Base-by-base conservation (phyloP, 1,140 invertebrate genomes). In the Trissolcus basalis region DNA sequence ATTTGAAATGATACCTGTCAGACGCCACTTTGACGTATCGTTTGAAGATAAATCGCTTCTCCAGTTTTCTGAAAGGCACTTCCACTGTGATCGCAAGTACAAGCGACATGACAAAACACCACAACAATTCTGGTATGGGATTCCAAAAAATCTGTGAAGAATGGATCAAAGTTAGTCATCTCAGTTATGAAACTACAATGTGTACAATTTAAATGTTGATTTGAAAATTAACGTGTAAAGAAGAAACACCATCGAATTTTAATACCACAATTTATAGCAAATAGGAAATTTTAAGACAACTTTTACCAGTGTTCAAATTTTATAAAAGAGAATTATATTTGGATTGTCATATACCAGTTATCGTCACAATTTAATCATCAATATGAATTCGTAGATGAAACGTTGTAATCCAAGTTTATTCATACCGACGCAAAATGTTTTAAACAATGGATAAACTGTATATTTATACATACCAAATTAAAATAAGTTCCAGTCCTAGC, bases 41-140 rank as follows among this genome's bases (percentile, higher is more conserved):
- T 55, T 76, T 80, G 13, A 61, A 68, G 32, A 85, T 63, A 9
- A 85, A 79, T 32, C 63, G 19, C 56, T 82, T 84, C 48, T 82
- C 82, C 8, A 85, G 48, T 60, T 72, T 84, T 72, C 82, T 79
- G 9, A 84, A 82, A 12, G 83, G 84, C 39, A 81, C 78, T 70
- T 85, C 83, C 0, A 84, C 74, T 5, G 75, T 12, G 6, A 85
- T 55, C 11, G 82, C 64, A 8, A 82, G 50, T n/a, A 82, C n/a
- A 9, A 83, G 48, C n/a, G 84, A 78, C 8, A 84, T 3, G 0
- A 51, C 33, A 43, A 82, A 85, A 9, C 82, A 65, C 48, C 76
- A 78, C 2, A 81, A 36, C 1, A 82, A 10, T 41, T 85, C 82
- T 6, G 80, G 76, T 54, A 77, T 44, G 5, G 73, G 67, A 44